Conservation (phyloP, 2,113 vertebrate species). For the Gallinago paraguaiae region DNA sequence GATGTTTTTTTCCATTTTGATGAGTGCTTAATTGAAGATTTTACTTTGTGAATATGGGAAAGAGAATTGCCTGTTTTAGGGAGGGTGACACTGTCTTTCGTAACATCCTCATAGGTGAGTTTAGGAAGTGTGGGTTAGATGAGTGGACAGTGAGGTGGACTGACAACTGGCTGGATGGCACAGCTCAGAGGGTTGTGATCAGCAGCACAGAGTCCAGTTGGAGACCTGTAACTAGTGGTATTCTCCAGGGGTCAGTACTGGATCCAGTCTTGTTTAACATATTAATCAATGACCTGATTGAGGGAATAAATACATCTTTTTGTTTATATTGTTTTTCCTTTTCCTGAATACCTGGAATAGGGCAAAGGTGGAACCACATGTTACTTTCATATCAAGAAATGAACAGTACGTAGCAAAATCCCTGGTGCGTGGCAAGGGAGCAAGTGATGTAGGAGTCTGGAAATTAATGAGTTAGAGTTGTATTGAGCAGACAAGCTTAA, state of each 20-base stretch:
- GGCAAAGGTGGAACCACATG: background rate
- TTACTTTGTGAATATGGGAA: background rate
- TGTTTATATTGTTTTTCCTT: background rate
- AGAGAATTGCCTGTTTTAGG: background rate
- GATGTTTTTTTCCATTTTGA: background rate
- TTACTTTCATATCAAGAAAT: background rate
- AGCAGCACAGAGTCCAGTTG: background rate
- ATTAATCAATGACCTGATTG: background rate
- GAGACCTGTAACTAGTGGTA: background rate
- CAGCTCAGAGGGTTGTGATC: background rate
- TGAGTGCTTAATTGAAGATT: background rate
- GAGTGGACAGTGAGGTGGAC: background rate
- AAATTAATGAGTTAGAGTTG: background rate
- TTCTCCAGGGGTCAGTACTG: background rate
- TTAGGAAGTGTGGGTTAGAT: background rate
- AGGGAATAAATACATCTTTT: background rate
- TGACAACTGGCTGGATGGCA: background rate
- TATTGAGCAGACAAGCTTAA: background rate
- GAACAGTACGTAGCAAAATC: accelerated
- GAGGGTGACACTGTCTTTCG: background rate
- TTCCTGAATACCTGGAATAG: background rate
- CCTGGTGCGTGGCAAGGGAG: background rate
- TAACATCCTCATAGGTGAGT: background rate
- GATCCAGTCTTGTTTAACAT: background rate
- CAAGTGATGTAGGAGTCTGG: background rate